phyloP scores from a whole-genome alignment of 2,113 vertebrate species.

The Cynopterus brachyotis region DNA sequence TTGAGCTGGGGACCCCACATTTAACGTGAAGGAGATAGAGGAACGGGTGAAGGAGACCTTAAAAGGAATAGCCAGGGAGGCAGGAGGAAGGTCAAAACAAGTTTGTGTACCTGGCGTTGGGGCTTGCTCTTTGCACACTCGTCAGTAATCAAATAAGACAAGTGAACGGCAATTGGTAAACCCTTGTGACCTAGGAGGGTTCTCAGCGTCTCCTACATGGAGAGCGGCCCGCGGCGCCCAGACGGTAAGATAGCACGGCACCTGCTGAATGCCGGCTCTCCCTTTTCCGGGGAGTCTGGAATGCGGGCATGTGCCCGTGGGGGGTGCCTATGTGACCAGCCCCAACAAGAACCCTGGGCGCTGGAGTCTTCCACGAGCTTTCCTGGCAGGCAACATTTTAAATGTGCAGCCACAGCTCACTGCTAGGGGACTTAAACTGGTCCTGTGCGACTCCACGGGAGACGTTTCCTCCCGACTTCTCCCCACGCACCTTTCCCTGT shows the following conservation, averaged over 20 bases:
- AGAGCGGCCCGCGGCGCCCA: not conserved
- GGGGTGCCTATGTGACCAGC: not conserved
- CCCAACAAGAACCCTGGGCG: fast-evolving
- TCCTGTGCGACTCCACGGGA: not conserved
- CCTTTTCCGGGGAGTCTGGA: not conserved
- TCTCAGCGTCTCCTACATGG: not conserved
- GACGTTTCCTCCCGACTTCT: not conserved
- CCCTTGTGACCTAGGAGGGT: not conserved
- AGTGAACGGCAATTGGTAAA: not conserved
- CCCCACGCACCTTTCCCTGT: not conserved
- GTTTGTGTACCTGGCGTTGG: fast-evolving
- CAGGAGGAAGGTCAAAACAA: not conserved
- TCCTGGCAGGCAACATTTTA: not conserved
- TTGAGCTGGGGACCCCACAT: not conserved
- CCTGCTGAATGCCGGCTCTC: fast-evolving
- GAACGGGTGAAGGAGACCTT: not conserved
- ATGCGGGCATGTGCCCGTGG: fast-evolving
- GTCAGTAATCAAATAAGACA: not conserved
- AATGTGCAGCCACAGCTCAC: fast-evolving
- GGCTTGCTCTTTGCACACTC: not conserved
- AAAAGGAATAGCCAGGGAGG: fast-evolving
- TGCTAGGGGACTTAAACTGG: not conserved
- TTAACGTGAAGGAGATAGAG: not conserved
- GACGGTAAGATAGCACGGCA: fast-evolving
- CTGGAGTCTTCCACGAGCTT: not conserved